Conservation (phyloP, 2,888 invertebrate species). For the Morpho achilles region DNA sequence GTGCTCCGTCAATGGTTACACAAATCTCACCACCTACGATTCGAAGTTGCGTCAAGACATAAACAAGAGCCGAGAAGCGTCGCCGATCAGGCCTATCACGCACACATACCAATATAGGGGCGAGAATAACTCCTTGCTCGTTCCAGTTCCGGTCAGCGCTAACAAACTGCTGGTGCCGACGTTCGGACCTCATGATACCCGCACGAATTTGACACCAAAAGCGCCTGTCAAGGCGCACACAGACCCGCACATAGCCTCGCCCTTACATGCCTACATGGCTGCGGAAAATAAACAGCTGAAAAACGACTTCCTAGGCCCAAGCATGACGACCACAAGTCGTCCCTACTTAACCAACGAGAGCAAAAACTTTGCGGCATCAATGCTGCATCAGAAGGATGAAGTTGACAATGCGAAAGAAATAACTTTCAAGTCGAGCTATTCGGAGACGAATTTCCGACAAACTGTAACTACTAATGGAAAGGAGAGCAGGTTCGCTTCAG, state of each 20-base stretch:
- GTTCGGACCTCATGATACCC: conserved; percentile 69
- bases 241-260: conserved; percentile 63
- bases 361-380: conserved; percentile 64
- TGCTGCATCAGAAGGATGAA: conserved; percentile 68
- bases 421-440: conserved; percentile 71
- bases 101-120: conserved; percentile 68
- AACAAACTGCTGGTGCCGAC: conserved; percentile 79
- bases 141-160: conserved; percentile 69
- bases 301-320: conserved; percentile 70
- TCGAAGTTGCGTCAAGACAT: conserved; percentile 87
- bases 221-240: conserved; percentile 77
- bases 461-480: conserved; percentile 58
- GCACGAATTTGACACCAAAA: conserved; percentile 66
- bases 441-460: conserved; percentile 70
- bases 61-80: conserved; percentile 84
- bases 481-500: conserved; percentile 51
- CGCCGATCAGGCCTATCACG: conserved; percentile 82
- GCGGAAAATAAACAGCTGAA: conserved; percentile 71
- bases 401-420: conserved; percentile 64
- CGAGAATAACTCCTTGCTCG: conserved; percentile 64
- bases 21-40: conserved; percentile 91
- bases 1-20: conserved; percentile 94
- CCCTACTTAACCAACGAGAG: conserved; percentile 63
- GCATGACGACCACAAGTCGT: conserved; percentile 66
- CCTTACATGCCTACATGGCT: conserved; percentile 69